phyloP scores from a whole-genome alignment of 2,797 vertebrate genomes.

The Smutsia temminckii region DNA sequence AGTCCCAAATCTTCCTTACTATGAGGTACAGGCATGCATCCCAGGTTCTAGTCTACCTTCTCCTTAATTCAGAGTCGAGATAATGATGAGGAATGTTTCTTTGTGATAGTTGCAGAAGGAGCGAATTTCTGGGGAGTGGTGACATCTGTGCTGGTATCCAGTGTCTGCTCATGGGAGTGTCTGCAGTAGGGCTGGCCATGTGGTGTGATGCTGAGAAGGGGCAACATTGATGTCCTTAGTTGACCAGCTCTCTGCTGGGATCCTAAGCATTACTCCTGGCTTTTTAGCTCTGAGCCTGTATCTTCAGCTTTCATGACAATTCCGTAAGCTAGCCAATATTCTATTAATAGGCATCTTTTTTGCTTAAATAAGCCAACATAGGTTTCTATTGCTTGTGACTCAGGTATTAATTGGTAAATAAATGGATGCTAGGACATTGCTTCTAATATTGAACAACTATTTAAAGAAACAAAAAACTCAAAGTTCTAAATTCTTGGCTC shows the following conservation, averaged over 20 bases:
- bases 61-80: neutral
- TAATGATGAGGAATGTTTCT: neutral
- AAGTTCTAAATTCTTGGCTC: neutral
- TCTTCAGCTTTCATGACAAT: neutral
- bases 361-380: neutral
- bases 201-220: neutral
- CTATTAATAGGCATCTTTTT: neutral
- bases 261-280: neutral
- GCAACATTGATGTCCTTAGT: neutral
- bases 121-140: neutral
- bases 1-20: neutral
- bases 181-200: neutral
- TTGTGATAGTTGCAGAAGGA: neutral
- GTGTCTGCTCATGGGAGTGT: neutral
- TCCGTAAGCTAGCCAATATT: neutral
- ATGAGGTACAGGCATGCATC: neutral
- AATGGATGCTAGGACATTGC: neutral
- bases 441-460: neutral
- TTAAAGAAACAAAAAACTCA: neutral
- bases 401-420: neutral
- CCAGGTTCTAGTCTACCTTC: neutral
- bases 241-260: neutral
- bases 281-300: neutral
- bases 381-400: neutral
- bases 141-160: neutral